These are phyloP conservation scores for Neocrepidodera transversa DNA, from an alignment of 2,888 invertebrate species.

Conservation along the genomic window DNA sequence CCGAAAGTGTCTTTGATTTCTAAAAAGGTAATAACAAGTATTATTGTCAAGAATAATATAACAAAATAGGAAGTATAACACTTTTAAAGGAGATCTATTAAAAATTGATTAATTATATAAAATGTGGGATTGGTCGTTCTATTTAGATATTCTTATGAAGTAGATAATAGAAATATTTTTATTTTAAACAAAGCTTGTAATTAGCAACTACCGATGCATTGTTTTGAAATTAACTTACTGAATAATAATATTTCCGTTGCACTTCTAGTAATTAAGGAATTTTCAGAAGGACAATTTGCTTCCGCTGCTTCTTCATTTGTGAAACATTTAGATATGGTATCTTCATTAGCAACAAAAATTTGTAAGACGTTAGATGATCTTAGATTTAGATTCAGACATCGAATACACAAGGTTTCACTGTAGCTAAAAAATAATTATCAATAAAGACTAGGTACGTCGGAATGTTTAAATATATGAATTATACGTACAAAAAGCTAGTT, in stretches of 20 bases:
- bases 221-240: slow-evolving; percentile 61
- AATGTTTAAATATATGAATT: too few species aligned
- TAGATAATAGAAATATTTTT: too few species aligned
- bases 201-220: neutral
- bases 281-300: slow-evolving; percentile 65
- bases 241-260: slow-evolving; percentile 65
- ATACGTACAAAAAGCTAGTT: too few species aligned
- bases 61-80: neutral
- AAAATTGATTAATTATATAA: neutral
- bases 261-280: slow-evolving; percentile 50
- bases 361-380: slow-evolving; percentile 69
- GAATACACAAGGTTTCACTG: slow-evolving; percentile 66
- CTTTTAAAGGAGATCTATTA: neutral
- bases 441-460: too few species aligned
- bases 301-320: slow-evolving; percentile 67
- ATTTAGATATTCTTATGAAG: too few species aligned
- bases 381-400: slow-evolving; percentile 68
- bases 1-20: slow-evolving; percentile 65
- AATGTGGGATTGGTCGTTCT: neutral
- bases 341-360: slow-evolving; percentile 66
- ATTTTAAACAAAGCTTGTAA: neutral
- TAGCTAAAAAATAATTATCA: slow-evolving; percentile 57
- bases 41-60: neutral
- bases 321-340: slow-evolving; percentile 65
- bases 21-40: slow-evolving; percentile 46